Conservation (phyloP, 2,888 invertebrate genomes). For the Pandemis corylana region DNA sequence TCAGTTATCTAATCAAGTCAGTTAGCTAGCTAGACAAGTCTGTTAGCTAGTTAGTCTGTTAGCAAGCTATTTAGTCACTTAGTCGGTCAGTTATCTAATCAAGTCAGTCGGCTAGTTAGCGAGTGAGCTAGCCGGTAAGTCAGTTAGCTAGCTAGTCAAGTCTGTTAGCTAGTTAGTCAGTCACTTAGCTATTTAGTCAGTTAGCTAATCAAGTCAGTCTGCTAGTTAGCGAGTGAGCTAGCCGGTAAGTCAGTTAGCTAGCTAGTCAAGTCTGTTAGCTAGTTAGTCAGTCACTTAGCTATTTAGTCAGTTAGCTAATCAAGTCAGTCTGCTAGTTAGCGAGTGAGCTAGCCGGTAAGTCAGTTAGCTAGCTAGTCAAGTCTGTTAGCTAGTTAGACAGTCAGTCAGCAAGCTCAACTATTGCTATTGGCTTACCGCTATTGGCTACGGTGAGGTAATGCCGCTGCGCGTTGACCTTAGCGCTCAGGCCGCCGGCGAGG, state of each 20-base stretch:
- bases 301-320: background rate
- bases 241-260: too few species aligned
- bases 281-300: background rate
- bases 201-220: background rate
- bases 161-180: background rate
- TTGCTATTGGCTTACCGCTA: constrained; percentile 53
- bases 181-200: background rate
- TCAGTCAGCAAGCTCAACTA: background rate
- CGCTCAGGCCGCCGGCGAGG: constrained; percentile 50
- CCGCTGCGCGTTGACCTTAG: constrained; percentile 57
- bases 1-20: too few species aligned
- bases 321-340: too few species aligned
- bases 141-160: background rate
- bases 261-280: background rate
- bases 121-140: background rate
- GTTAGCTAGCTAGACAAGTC: too few species aligned
- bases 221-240: background rate
- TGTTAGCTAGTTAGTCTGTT: background rate
- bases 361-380: background rate
- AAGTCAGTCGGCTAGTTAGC: background rate
- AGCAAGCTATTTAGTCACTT: background rate
- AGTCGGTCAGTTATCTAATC: background rate
- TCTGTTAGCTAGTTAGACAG: background rate
- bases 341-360: background rate
- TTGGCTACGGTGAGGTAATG: constrained; percentile 61